phyloP scores from a whole-genome alignment of 1,140 invertebrate genomes.

The Nasonia longicornis region DNA sequence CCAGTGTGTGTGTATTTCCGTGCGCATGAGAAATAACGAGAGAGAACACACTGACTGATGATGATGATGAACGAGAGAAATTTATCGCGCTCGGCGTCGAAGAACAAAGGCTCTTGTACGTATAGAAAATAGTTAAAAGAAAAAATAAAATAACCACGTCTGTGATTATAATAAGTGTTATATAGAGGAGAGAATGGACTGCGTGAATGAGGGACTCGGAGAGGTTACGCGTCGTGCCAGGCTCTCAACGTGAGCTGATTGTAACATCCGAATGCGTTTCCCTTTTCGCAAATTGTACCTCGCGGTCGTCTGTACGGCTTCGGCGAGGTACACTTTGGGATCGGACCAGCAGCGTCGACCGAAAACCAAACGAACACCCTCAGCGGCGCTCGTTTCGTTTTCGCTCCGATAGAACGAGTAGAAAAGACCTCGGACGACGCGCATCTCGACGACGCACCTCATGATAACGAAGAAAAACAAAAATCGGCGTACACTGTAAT shows the following conservation, averaged over 20 bases:
- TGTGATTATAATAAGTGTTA: conserved; percentile 61
- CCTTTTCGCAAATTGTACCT: background rate
- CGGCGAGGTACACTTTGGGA: no score
- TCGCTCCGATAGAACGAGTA: background rate
- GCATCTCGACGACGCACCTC: background rate
- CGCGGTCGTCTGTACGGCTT: background rate
- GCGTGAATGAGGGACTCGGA: conserved; percentile 20
- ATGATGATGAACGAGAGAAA: conserved; percentile 33
- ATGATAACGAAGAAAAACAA: conserved; percentile 11
- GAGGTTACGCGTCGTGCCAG: background rate
- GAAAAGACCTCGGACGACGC: background rate
- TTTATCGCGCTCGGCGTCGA: conserved; percentile 54
- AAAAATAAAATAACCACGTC: conserved; percentile 56
- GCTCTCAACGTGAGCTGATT: background rate
- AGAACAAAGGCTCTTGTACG: conserved; percentile 56
- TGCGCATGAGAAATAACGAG: conserved; percentile 18
- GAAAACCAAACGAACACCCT: background rate
- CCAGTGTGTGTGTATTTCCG: conserved; percentile 1
- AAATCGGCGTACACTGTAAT: background rate
- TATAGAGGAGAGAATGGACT: conserved; percentile 55
- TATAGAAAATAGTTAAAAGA: conserved; percentile 49
- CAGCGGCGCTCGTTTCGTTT: background rate
- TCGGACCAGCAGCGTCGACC: background rate
- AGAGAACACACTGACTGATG: conserved; percentile 44
- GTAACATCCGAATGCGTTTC: background rate